Conservation (phyloP, 2,113 vertebrate species). For the Lepisosteus osseus region DNA sequence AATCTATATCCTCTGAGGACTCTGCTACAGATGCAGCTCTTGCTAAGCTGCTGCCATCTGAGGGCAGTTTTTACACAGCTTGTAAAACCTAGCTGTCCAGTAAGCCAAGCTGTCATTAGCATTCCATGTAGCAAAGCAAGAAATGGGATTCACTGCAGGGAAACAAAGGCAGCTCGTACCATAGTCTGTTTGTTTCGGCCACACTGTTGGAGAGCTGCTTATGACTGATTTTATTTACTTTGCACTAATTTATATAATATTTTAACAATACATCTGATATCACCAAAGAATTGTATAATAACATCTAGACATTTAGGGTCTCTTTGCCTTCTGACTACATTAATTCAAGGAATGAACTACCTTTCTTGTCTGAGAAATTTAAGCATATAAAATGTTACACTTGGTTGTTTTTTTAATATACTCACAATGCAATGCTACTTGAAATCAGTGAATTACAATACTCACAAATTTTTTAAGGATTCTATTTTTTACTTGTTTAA, state of each 20-base stretch:
- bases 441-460: too few species aligned
- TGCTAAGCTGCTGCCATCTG: not conserved
- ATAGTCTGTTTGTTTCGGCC: not conserved
- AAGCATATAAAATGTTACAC: too few species aligned
- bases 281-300: too few species aligned
- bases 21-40: not conserved
- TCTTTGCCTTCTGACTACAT: too few species aligned
- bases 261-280: too few species aligned
- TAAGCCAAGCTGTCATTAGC: slow-evolving; percentile 10
- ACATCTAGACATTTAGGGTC: too few species aligned
- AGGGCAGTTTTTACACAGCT: not conserved
- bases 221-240: slow-evolving; percentile 1
- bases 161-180: not conserved
- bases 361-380: too few species aligned
- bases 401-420: too few species aligned
- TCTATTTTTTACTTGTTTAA: too few species aligned
- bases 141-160: not conserved
- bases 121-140: not conserved
- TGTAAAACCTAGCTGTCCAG: not conserved
- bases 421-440: too few species aligned
- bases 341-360: too few species aligned
- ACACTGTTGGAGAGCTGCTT: not conserved
- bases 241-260: slow-evolving; percentile 1
- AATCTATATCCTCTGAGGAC: not conserved
- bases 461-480: too few species aligned